Percentiles rank a stretch among this genome's conserved stretches.
Evolutionary conservation across 2,797 vertebrate species (phyloP).

Genomic region (Falco concolor): DNA sequence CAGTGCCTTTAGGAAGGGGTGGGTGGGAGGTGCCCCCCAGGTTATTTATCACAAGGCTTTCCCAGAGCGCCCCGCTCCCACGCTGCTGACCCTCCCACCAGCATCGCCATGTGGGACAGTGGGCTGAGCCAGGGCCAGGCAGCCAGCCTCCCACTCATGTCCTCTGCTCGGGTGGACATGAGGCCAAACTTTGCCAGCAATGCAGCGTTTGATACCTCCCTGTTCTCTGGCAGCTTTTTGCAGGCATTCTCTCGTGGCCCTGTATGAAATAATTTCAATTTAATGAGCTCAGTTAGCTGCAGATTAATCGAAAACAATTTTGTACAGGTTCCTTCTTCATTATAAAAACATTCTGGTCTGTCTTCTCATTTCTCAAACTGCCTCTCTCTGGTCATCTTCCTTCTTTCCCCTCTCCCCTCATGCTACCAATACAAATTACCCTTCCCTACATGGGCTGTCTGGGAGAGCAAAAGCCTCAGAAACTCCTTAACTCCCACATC

Average conservation of each 20-base stretch:
- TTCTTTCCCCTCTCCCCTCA: not conserved
- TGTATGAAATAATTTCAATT: constrained; percentile 2
- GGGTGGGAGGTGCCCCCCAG: not conserved
- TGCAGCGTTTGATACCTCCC: not conserved
- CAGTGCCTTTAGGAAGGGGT: accelerated
- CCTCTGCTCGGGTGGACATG: not conserved
- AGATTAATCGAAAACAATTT: constrained; percentile 35
- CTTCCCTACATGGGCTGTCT: accelerated
- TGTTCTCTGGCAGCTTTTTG: not conserved
- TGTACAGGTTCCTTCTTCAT: not conserved
- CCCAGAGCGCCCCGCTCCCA: accelerated
- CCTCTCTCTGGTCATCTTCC: not conserved
- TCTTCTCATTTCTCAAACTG: not conserved
- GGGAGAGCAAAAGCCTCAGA: not conserved
- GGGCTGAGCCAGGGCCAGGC: not conserved
- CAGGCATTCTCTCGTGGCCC: not conserved
- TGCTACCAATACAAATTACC: not conserved
- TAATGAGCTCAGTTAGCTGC: not conserved
- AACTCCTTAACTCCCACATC: not conserved
- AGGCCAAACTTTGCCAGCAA: not conserved
- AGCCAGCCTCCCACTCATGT: accelerated
- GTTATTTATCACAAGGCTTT: not conserved
- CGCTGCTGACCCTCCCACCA: accelerated
- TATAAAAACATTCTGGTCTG: not conserved
- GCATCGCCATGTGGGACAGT: not conserved